Evolutionary conservation across 2,113 vertebrate species (phyloP).

Genomic region (Scytalopus superciliaris): DNA sequence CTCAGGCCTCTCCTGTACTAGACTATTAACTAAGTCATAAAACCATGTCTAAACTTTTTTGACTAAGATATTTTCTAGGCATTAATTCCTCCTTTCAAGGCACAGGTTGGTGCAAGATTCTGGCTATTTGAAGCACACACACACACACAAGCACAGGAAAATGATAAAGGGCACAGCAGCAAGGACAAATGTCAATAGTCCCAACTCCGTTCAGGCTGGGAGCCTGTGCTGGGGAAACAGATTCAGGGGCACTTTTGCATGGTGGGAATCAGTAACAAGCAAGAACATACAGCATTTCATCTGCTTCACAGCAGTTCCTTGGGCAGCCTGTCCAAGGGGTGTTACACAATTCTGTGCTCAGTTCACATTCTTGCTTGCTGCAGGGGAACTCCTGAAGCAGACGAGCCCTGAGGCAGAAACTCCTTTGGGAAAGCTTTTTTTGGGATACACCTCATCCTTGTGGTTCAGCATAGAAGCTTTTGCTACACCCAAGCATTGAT

Average conservation of each 20-base stretch:
- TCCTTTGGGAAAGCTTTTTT: background rate
- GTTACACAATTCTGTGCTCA: background rate
- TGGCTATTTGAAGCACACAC: background rate
- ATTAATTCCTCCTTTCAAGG: background rate
- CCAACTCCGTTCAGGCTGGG: background rate
- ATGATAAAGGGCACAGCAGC: background rate
- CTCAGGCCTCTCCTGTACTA: background rate
- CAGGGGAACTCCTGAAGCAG: background rate
- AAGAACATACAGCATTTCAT: background rate
- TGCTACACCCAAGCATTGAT: background rate
- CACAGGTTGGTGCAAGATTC: background rate
- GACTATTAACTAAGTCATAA: background rate
- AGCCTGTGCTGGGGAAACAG: background rate
- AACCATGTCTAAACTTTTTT: background rate
- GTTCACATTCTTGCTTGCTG: background rate
- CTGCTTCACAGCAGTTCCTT: background rate
- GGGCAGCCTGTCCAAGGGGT: background rate
- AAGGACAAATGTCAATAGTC: background rate
- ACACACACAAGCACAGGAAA: background rate
- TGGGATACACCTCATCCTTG: background rate
- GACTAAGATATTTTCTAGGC: background rate
- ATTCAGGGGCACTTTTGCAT: background rate
- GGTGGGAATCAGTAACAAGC: background rate
- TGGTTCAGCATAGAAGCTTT: background rate
- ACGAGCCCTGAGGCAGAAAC: background rate